These are phyloP conservation scores for Meandrina meandrites DNA, from an alignment of 92 coral and sea anemone species.

Conservation along the genomic window DNA sequence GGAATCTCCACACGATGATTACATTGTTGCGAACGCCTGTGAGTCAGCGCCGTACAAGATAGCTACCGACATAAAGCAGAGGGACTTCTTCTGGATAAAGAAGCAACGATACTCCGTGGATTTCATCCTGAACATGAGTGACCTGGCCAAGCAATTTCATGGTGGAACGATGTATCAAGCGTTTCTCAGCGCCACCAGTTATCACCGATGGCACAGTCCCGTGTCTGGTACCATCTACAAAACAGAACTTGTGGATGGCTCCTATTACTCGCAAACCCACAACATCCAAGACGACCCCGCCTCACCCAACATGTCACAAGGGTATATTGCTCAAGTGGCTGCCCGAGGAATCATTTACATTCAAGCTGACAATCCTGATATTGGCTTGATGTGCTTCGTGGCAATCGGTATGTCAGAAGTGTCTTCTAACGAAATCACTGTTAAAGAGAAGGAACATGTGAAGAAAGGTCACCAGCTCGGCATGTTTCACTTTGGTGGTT, in stretches of 20 bases:
- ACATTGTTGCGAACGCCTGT: slow-evolving; percentile 68
- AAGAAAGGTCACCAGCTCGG: slow-evolving; percentile 71
- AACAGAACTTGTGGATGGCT: slow-evolving; percentile 66
- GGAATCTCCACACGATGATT: slow-evolving; percentile 51
- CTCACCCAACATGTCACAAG: slow-evolving; percentile 60
- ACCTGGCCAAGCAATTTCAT: slow-evolving; percentile 48
- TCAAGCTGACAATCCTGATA: slow-evolving; percentile 50
- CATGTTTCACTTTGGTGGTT: slow-evolving; percentile 71
- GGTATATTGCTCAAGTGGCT: slow-evolving; percentile 61
- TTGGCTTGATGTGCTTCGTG: slow-evolving; percentile 63
- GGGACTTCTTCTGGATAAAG: slow-evolving; percentile 66
- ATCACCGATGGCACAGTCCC: slow-evolving; percentile 82
- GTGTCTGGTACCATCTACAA: slow-evolving; percentile 54
- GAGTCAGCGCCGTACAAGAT: slow-evolving; percentile 73
- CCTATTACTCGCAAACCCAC: slow-evolving; percentile 63
- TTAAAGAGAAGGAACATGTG: slow-evolving; percentile 30
- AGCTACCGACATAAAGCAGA: slow-evolving; percentile 16
- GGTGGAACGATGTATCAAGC: slow-evolving; percentile 79
- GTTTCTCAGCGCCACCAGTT: slow-evolving; percentile 65
- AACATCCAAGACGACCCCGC: slow-evolving; percentile 59
- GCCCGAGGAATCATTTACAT: slow-evolving; percentile 63
- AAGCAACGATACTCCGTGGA: slow-evolving; percentile 63
- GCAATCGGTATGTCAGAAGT: slow-evolving; percentile 64
- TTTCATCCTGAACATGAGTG: slow-evolving; percentile 56
- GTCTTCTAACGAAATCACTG: slow-evolving; percentile 59